phyloP scores from a whole-genome alignment of 2,113 vertebrate species.

The Oceanodroma tethys region DNA sequence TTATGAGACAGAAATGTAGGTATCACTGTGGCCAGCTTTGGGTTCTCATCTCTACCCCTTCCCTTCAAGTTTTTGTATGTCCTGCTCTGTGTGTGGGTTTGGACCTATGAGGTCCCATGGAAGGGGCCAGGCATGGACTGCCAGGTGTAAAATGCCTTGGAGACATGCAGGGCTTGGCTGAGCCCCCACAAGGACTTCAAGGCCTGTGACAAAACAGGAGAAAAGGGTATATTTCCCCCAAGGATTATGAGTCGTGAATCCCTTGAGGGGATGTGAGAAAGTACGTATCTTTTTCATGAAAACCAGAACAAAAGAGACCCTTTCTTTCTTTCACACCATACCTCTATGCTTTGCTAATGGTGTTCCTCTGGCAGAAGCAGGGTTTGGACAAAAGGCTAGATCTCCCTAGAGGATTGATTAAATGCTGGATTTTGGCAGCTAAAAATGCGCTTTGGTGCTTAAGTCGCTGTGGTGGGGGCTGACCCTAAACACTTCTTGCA shows the following conservation, averaged over 20 bases:
- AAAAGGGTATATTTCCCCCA: background rate
- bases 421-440: background rate
- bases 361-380: background rate
- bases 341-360: background rate
- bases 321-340: background rate
- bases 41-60: background rate
- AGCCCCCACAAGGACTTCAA: background rate
- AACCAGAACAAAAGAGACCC: background rate
- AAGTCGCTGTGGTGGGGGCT: background rate
- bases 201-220: background rate
- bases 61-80: background rate
- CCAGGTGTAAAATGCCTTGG: background rate
- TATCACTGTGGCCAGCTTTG: background rate
- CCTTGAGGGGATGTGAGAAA: background rate
- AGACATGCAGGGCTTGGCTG: background rate
- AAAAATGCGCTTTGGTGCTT: background rate
- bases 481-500: background rate
- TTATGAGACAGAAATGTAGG: background rate
- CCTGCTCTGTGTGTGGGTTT: background rate
- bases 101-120: background rate
- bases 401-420: background rate
- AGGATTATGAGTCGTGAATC: background rate
- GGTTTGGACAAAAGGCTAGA: background rate
- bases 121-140: background rate
- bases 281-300: fast-evolving